A percentile compares a stretch with the other conserved stretches of the same genome.
These are phyloP conservation scores for Sebastes oblongus DNA, from an alignment of 2,797 vertebrate genomes.

Conservation along the genomic window DNA sequence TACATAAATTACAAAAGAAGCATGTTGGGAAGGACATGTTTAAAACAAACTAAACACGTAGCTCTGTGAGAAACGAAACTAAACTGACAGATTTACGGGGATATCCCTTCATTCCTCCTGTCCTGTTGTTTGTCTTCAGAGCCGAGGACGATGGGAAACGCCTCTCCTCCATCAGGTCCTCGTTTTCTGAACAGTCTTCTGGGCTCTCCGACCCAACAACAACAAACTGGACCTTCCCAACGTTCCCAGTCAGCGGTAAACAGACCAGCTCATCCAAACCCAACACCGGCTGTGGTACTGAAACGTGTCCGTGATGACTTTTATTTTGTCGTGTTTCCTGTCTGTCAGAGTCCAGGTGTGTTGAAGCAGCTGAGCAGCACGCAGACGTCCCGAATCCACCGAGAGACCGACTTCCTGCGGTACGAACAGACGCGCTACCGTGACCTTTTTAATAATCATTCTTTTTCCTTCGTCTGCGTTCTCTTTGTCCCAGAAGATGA, in stretches of 20 bases:
- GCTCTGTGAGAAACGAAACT: not conserved
- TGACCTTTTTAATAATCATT: not conserved
- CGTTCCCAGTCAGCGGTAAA: conserved; percentile 66
- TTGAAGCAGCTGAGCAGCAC: conserved; percentile 76
- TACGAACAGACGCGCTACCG: conserved; percentile 48
- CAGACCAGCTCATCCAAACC: too few species aligned
- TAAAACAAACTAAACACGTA: not conserved
- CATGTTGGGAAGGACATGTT: not conserved
- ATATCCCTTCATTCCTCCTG: not conserved
- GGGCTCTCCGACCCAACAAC: conserved; percentile 27
- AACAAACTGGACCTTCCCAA: not conserved
- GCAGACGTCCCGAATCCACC: conserved; percentile 77
- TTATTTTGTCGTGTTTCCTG: conserved; percentile 15
- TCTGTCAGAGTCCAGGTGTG: conserved; percentile 66
- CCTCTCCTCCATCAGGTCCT: conserved; percentile 60
- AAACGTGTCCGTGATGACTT: not conserved
- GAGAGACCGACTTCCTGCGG: conserved; percentile 84
- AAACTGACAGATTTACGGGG: not conserved
- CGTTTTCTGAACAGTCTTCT: conserved; percentile 64
- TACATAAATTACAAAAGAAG: too few species aligned
- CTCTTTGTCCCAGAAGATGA: not conserved
- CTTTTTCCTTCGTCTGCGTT: not conserved
- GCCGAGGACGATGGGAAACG: conserved; percentile 51
- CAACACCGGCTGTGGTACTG: accelerated
- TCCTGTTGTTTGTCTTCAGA: conserved; percentile 39